These are phyloP conservation scores for Todiramphus saurophagus DNA, from an alignment of 2,113 vertebrate species.

Conservation along the genomic window DNA sequence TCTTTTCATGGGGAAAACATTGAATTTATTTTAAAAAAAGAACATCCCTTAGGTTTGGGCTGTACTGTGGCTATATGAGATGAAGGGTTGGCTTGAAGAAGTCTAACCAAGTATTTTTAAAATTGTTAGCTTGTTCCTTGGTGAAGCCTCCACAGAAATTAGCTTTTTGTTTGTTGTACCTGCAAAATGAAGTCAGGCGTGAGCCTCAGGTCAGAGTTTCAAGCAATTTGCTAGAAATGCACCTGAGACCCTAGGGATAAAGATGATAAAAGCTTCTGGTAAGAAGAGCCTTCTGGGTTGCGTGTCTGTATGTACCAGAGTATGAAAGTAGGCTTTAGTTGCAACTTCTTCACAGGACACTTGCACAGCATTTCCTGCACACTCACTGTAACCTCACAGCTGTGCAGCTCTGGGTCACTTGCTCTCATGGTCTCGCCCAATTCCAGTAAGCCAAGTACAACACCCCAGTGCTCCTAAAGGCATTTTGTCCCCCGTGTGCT, in stretches of 20 bases:
- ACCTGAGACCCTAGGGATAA: neutral
- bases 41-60: neutral
- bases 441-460: neutral
- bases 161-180: neutral
- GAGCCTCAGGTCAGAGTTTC: neutral
- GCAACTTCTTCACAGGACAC: neutral
- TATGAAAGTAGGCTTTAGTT: neutral
- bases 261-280: neutral
- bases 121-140: neutral
- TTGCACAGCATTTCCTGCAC: neutral
- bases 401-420: neutral
- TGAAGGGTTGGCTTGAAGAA: neutral
- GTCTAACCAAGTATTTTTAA: neutral
- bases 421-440: neutral
- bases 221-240: neutral
- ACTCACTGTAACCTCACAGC: neutral
- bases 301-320: neutral
- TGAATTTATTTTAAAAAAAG: neutral
- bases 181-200: neutral
- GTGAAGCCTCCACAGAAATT: neutral
- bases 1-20: neutral
- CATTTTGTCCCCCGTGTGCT: neutral
- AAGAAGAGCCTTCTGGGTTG: neutral
- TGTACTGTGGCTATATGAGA: neutral
- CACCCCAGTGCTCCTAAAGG: neutral